Percentiles rank a stretch among this genome's conserved stretches.
phyloP scores from a whole-genome alignment of 2,797 vertebrate genomes.

The Schizopygopsis pylzovi region DNA sequence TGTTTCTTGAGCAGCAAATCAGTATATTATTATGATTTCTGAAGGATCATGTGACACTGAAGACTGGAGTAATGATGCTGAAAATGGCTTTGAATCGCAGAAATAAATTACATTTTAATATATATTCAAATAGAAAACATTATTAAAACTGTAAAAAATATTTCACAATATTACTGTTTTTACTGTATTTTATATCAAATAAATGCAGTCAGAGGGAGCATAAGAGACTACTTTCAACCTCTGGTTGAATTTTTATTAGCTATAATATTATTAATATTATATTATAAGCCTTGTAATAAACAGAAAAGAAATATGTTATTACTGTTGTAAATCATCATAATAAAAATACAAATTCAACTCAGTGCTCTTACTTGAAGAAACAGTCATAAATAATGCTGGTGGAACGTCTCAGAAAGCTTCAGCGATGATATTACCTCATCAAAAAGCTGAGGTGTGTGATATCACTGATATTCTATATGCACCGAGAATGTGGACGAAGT shows the following conservation, averaged over 20 bases:
- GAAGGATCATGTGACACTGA: not conserved
- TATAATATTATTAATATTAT: too few relatives aligned
- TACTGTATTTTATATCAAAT: not conserved
- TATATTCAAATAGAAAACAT: not conserved
- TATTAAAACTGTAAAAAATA: not conserved
- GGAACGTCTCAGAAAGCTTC: slow-evolving; percentile 1
- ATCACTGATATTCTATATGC: slow-evolving; percentile 19
- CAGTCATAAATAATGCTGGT: not conserved
- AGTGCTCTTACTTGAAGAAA: not conserved
- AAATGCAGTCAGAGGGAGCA: not conserved
- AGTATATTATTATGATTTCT: not conserved
- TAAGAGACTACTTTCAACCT: not conserved
- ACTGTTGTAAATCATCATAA: not conserved
- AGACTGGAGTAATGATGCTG: not conserved
- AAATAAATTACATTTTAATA: not conserved
- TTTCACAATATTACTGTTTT: not conserved
- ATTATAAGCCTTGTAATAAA: not conserved
- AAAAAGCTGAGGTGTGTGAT: slow-evolving; percentile 19
- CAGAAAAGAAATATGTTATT: not conserved
- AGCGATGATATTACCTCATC: slow-evolving; percentile 7
- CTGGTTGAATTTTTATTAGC: not conserved
- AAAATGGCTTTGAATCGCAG: not conserved
- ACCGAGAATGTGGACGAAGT: slow-evolving; percentile 23
- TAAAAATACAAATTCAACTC: not conserved
- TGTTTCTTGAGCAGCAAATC: not conserved